Base-by-base conservation (phyloP, 2,797 vertebrate species). In the Austrolebias charrua region DNA sequence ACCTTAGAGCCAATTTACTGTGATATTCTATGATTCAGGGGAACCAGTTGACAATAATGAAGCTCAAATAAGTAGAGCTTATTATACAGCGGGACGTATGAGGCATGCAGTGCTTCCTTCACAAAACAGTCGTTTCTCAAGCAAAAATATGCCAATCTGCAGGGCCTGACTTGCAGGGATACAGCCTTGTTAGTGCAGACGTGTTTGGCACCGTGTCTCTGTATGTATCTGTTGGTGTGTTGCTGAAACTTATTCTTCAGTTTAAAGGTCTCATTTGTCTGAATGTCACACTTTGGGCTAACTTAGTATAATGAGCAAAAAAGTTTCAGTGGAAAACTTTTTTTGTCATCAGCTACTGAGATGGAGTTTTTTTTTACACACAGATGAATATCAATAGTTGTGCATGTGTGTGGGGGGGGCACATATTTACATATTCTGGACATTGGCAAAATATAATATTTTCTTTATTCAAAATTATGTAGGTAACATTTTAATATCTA, bases 21-120 rank as follows among this genome's bases (percentile, higher is more conserved):
- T 79, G 71, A 83, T 87, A 66, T 79, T 81, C 60, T 60, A 64
- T 60, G 73, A 76, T 74, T 73, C 69, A 56, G 69, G 62, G 29
- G 55, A 78, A 64, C 50, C 67, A 69, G 60, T 66, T 66, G 73
- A 71, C 43, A 47, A 76, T 88, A 84, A 90, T 82, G 78, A 89
- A 80, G 77, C 82, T 78, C 78, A 74, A 89, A 83, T 86, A 68
- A 83, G 80, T 76, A 19, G 81, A 66, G 82, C 80, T 89, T 84
- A 78, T 88, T 86, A 89, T 82, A 63, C 60, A 46, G 73, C 28
- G 8, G 63, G 66, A 75, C 71, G 55, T 6, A 68, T 58, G 60
- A 77, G 69, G 60, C 50, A 35, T 72, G 76, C 74, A 48, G 60
- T 66, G 59, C 42, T 75, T 73, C 51, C 62, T 61, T 52, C 42